phyloP scores from a whole-genome alignment of 2,888 invertebrate species.

The Carcina quercana region DNA sequence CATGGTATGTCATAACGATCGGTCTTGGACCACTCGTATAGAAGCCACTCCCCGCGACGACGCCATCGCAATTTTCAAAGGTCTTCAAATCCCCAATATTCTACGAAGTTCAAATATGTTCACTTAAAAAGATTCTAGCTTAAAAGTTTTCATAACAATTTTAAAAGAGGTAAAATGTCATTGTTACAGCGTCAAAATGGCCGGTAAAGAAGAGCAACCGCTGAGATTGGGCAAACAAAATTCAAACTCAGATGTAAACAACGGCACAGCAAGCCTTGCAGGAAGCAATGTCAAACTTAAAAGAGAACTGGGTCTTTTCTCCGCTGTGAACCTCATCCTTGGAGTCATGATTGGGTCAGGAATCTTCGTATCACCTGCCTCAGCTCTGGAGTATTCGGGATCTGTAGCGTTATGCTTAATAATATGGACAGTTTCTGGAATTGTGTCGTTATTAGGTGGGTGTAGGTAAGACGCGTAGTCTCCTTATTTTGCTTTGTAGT shows the following conservation, averaged over 20 bases:
- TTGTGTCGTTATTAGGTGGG: slow-evolving; percentile 85
- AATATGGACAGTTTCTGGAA: slow-evolving; percentile 85
- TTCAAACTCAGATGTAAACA: no score
- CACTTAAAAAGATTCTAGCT: no score
- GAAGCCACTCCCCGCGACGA: no score
- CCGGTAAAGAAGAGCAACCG: slow-evolving; percentile 3
- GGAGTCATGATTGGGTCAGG: slow-evolving; percentile 95
- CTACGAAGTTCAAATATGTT: no score
- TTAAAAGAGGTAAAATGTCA: no score
- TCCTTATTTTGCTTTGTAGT: slow-evolving; percentile 1
- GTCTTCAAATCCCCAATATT: no score
- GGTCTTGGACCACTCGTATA: no score
- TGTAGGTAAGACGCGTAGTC: slow-evolving; percentile 49
- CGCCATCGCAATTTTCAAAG: no score
- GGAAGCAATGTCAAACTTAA: slow-evolving; percentile 76
- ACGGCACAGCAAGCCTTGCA: slow-evolving; percentile 24
- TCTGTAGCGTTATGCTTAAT: slow-evolving; percentile 86
- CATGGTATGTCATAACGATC: no score
- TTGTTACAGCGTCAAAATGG: no score
- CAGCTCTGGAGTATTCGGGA: slow-evolving; percentile 83
- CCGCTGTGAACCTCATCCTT: slow-evolving; percentile 87
- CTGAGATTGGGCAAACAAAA: no score
- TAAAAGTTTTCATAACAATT: no score
- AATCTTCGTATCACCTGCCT: slow-evolving; percentile 89
- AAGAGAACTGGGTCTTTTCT: slow-evolving; percentile 84